Percentiles rank a stretch among this genome's conserved stretches.
Conservation (phyloP, 2,888 invertebrate genomes). For the Synanthedon andrenaeformis region DNA sequence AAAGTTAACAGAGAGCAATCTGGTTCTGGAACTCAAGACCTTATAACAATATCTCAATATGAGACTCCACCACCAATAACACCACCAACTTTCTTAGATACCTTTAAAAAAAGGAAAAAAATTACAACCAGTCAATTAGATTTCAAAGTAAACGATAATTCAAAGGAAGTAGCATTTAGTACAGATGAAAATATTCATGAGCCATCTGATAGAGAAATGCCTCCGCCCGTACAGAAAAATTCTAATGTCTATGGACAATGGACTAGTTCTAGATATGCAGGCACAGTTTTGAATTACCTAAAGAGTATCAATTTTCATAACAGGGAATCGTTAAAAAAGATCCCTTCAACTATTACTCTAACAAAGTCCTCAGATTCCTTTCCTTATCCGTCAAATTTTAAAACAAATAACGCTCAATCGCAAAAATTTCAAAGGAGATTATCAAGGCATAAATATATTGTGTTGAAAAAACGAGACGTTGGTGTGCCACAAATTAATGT, state of each 20-base stretch:
- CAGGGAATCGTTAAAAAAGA: slow-evolving; percentile 23
- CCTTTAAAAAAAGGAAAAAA: slow-evolving; percentile 12
- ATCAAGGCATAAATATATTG: slow-evolving; percentile 10
- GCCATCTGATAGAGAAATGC: slow-evolving; percentile 21
- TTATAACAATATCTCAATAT: slow-evolving; percentile 29
- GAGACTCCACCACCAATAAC: slow-evolving; percentile 36
- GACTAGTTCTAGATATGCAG: slow-evolving; percentile 49
- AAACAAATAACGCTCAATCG: slow-evolving; percentile 29
- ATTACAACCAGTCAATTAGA: slow-evolving; percentile 9
- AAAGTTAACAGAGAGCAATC: slow-evolving; percentile 11
- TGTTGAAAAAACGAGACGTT: background rate
- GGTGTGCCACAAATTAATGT: slow-evolving; percentile 30
- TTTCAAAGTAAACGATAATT: slow-evolving; percentile 6
- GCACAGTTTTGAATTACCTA: slow-evolving; percentile 47
- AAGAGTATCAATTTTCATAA: slow-evolving; percentile 40
- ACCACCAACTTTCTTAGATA: background rate
- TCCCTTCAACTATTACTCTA: slow-evolving; percentile 40
- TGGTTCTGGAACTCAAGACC: slow-evolving; percentile 15
- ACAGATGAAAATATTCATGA: background rate
- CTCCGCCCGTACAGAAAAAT: slow-evolving; percentile 31
- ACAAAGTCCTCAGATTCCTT: slow-evolving; percentile 37
- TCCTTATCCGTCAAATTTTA: slow-evolving; percentile 47
- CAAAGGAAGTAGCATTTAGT: background rate
- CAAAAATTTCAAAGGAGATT: slow-evolving; percentile 33
- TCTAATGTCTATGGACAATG: slow-evolving; percentile 46